Conservation (phyloP, 2,113 vertebrate genomes). For the Sturnus vulgaris region DNA sequence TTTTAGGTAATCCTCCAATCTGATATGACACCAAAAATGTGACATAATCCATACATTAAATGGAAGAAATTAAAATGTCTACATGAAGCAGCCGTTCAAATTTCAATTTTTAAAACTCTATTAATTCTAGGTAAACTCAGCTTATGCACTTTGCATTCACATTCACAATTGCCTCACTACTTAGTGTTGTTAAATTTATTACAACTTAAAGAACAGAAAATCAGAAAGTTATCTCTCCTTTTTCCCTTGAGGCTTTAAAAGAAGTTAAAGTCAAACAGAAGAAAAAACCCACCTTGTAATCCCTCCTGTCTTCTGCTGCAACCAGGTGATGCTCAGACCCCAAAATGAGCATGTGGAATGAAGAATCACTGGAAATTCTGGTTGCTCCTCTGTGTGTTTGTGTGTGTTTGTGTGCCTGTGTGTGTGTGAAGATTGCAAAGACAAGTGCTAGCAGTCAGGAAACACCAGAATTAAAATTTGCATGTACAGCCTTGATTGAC, state of each 20-base stretch:
- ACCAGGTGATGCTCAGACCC: neutral
- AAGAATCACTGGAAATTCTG: neutral
- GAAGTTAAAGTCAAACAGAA: neutral
- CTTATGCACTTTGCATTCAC: neutral
- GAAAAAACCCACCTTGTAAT: neutral
- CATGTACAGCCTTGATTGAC: rapidly evolving
- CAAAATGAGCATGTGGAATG: neutral
- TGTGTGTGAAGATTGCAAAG: neutral
- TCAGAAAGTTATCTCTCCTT: neutral
- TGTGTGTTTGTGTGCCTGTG: too few species aligned
- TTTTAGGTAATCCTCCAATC: neutral
- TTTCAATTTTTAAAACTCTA: neutral
- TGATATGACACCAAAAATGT: neutral
- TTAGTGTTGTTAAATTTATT: neutral
- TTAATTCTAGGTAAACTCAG: neutral
- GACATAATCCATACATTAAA: neutral
- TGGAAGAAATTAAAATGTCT: neutral
- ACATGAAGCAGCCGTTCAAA: neutral
- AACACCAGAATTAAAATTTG: neutral
- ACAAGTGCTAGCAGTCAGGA: neutral
- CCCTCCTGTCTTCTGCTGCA: neutral
- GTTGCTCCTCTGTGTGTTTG: neutral
- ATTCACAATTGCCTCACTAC: neutral
- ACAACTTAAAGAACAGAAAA: neutral
- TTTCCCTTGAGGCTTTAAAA: neutral